These are phyloP conservation scores for Scaptomyza tumidula DNA, from an alignment of 2,888 invertebrate species.

Conservation along the genomic window DNA sequence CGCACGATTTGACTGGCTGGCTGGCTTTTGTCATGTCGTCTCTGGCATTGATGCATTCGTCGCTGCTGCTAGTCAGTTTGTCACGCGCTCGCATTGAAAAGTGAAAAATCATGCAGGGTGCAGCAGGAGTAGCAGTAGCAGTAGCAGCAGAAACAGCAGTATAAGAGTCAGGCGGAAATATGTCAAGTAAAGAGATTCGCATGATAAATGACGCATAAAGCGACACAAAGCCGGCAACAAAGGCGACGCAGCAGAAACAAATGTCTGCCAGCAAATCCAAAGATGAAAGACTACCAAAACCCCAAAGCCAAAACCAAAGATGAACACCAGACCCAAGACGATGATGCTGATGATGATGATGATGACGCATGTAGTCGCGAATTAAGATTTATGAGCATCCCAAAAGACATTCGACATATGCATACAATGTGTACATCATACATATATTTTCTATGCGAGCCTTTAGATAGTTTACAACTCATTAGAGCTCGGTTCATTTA, in stretches of 20 bases:
- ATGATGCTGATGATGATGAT: slow-evolving; percentile 49
- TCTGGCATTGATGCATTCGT: slow-evolving; percentile 61
- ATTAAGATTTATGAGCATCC: slow-evolving; percentile 70
- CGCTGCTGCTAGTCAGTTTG: slow-evolving; percentile 61
- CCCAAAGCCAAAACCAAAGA: slow-evolving; percentile 24
- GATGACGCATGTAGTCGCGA: slow-evolving; percentile 59
- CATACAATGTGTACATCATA: background rate
- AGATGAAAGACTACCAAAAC: slow-evolving; percentile 27
- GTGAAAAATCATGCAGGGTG: slow-evolving; percentile 70
- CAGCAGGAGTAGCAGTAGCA: no score
- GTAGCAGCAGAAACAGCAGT: no score
- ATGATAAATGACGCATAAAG: slow-evolving; percentile 76
- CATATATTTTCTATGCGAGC: slow-evolving; percentile 4
- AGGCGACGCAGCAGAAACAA: slow-evolving; percentile 61
- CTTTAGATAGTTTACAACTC: slow-evolving; percentile 58
- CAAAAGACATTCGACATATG: slow-evolving; percentile 40
- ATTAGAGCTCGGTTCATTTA: slow-evolving; percentile 58
- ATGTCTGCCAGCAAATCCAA: slow-evolving; percentile 45
- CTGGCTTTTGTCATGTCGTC: slow-evolving; percentile 37
- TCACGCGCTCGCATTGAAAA: slow-evolving; percentile 51
- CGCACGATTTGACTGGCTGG: slow-evolving; percentile 14
- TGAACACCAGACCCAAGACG: slow-evolving; percentile 23
- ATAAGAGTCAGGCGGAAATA: slow-evolving; percentile 36
- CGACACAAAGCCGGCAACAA: slow-evolving; percentile 67
- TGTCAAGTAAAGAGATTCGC: slow-evolving; percentile 69